phyloP scores from a whole-genome alignment of 2,113 vertebrate species.

The Spilogale gracilis region DNA sequence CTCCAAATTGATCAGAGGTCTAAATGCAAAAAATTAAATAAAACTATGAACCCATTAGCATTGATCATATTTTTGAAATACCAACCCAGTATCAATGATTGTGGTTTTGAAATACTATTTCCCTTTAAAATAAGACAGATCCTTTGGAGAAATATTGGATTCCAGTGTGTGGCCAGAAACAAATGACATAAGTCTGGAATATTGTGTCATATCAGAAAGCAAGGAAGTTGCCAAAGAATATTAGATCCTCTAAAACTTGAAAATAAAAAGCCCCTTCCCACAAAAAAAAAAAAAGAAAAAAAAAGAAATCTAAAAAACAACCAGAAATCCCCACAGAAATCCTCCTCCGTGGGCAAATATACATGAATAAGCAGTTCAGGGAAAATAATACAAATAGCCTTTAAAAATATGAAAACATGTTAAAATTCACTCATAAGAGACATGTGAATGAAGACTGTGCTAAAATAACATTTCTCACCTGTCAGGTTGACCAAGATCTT shows the following conservation, averaged over 20 bases:
- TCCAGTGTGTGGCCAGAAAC: neutral
- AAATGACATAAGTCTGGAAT: neutral
- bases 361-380: neutral
- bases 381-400: neutral
- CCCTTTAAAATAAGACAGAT: neutral
- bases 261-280: neutral
- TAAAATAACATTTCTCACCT: neutral
- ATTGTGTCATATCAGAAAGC: neutral
- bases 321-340: too few species aligned
- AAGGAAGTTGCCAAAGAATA: neutral
- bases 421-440: neutral
- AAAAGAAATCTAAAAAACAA: neutral
- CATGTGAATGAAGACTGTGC: neutral
- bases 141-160: neutral
- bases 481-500: neutral
- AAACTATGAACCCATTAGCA: neutral
- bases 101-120: conserved; percentile 22
- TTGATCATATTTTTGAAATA: neutral
- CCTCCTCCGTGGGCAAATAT: neutral
- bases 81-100: neutral
- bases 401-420: neutral
- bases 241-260: neutral
- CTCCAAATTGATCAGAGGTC: neutral
- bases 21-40: conserved; percentile 20
- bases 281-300: neutral